These are phyloP conservation scores for Kryptolebias ocellatus DNA, from an alignment of 2,797 vertebrate species.

Conservation along the genomic window DNA sequence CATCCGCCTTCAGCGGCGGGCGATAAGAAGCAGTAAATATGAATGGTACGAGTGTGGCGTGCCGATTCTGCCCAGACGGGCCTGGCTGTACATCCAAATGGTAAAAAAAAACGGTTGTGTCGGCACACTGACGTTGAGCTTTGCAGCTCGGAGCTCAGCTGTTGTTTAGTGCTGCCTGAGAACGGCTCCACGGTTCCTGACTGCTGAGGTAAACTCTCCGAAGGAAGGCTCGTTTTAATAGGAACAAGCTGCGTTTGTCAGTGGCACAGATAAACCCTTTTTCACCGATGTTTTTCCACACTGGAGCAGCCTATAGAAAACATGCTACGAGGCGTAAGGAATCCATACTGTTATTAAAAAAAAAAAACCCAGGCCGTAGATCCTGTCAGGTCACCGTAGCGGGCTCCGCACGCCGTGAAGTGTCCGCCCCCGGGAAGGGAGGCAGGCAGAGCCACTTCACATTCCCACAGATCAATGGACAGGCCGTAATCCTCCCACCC, in stretches of 20 bases:
- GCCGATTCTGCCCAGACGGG: too few species aligned
- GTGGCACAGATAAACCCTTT: not conserved
- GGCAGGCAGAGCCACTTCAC: conserved; percentile 53
- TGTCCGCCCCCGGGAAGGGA: conserved; percentile 32
- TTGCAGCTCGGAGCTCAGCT: too few species aligned
- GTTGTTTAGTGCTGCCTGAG: not conserved
- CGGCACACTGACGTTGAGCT: too few species aligned
- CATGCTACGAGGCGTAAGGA: conserved; percentile 11
- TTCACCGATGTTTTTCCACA: not conserved
- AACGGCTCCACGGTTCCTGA: not conserved
- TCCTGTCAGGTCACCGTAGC: conserved; percentile 36
- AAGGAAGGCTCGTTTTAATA: not conserved
- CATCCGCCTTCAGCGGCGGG: too few species aligned
- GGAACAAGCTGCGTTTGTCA: not conserved
- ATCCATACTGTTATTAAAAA: conserved; percentile 37
- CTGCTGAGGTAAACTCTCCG: not conserved
- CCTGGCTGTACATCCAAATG: too few species aligned
- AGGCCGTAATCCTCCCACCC: conserved; percentile 60
- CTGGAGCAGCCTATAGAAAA: conserved; percentile 2
- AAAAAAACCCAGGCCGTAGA: conserved; percentile 44
- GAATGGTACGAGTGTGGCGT: too few species aligned
- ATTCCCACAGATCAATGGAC: conserved; percentile 69
- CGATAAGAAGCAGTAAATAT: too few species aligned
- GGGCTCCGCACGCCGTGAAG: conserved; percentile 34
- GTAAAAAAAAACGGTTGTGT: too few species aligned